Evolutionary conservation across 1,140 invertebrate species (phyloP), one percentile per base, ranked within the genome.

Genomic region (Pectinophora gossypiella): DNA sequence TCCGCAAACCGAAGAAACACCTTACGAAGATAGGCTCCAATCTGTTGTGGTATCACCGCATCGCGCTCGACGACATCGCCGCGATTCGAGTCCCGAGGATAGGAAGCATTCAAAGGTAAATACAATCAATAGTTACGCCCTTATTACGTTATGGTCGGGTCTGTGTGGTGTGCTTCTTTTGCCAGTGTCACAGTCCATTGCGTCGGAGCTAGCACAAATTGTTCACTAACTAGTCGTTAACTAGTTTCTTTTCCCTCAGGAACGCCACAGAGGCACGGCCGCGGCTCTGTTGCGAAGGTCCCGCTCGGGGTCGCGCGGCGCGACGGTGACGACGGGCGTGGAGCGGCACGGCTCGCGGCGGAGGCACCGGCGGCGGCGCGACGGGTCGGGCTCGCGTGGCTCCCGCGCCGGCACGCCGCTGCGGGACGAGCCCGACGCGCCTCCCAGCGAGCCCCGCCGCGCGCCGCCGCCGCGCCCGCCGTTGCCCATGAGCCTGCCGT

Each of bases 391-490:
- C 2, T 76, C 69, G 22, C 90, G 90, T 7, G 91, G 91, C 38
- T 94, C 93, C 2, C 81, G 95, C 48, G 94, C 95, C 3, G 95
- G 94, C 7, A 96, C 95, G 4, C 95, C 95, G 7, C 83, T 96
- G 15, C 94, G 94, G 59, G 95, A 96, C 79, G 95, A 96, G 68
- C 94, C 94, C 0, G 94, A 95, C 67, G 93, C 92, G 40, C 81
- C 90, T 51, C 94, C 94, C 2, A 90, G 90, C 35, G 94, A 95
- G 64, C 93, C 93, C 6, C 89, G 94, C 20, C 90, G 92, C 13
- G 82, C 89, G 19, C 88, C 90, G 6, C 73, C 89, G 5, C 91
- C 91, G 68, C 89, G 92, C 10, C 91, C 89, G 53, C 75, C 76
- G 46, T 87, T 90, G 49, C 93, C 95, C 3, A 89, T 97, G 61